Evolutionary conservation across 2,113 vertebrate genomes (phyloP).

Genomic region (Arenaria interpres): DNA sequence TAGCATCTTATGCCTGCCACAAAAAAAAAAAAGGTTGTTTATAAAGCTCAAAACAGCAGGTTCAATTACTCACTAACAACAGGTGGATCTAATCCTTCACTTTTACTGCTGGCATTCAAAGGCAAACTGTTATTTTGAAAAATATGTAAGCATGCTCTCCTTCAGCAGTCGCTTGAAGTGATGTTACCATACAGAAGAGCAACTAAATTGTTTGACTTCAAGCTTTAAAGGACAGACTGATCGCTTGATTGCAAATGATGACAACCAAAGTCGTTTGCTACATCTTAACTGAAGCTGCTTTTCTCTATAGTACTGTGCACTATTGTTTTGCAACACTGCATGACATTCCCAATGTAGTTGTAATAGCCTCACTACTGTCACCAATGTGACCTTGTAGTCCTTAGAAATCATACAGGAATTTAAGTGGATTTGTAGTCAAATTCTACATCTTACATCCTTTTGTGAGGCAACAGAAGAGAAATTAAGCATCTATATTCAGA

Average conservation of each 20-base stretch:
- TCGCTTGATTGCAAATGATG: not conserved
- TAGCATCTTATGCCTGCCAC: not conserved
- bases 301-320: not conserved
- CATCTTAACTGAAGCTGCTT: not conserved
- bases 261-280: not conserved
- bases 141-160: not conserved
- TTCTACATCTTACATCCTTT: not conserved
- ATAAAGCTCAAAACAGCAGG: not conserved
- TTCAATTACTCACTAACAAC: not conserved
- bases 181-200: not conserved
- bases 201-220: not conserved
- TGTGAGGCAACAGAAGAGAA: not conserved
- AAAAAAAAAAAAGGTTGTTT: not conserved
- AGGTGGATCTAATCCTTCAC: not conserved
- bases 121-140: not conserved
- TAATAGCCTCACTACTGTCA: not conserved
- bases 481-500: not conserved
- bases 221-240: not conserved
- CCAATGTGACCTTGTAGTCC: not conserved
- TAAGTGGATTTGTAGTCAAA: not conserved
- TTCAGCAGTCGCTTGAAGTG: not conserved
- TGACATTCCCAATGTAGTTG: fast-evolving
- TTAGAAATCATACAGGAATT: not conserved
- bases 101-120: not conserved
- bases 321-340: not conserved